Conservation (phyloP, 2,113 vertebrate species). For the Nibea coibor region DNA sequence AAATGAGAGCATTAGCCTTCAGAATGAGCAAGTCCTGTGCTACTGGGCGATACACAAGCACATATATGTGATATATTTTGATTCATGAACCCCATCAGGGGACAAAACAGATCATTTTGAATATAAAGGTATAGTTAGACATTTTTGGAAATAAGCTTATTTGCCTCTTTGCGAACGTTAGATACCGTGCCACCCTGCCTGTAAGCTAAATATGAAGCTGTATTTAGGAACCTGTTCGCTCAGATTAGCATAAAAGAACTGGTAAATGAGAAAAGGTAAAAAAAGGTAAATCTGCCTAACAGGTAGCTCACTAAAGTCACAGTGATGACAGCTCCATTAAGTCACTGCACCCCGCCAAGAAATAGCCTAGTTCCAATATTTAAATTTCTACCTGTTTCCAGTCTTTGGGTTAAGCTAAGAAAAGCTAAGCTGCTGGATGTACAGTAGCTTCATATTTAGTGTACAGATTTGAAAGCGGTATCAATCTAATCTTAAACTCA, state of each 20-base stretch:
- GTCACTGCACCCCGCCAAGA: background rate
- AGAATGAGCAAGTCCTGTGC: constrained; percentile 22
- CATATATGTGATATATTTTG: background rate
- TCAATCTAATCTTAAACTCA: background rate
- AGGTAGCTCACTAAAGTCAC: background rate
- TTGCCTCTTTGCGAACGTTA: no score
- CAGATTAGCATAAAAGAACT: background rate
- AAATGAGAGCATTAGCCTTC: constrained; percentile 37
- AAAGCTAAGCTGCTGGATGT: no score
- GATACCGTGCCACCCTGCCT: background rate
- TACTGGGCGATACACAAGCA: background rate
- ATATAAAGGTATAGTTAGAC: background rate
- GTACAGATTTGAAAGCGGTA: background rate
- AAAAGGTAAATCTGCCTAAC: background rate
- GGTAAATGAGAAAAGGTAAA: background rate
- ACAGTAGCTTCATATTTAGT: background rate
- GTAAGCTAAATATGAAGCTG: background rate
- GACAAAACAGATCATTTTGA: background rate
- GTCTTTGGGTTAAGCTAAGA: background rate
- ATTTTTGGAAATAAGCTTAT: background rate
- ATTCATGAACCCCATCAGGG: background rate
- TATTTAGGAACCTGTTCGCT: background rate
- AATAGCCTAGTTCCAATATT: background rate
- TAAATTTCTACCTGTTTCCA: no score
- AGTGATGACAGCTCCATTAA: background rate